Conservation (phyloP, 23 tunicate species). For the Diplosoma virens region DNA sequence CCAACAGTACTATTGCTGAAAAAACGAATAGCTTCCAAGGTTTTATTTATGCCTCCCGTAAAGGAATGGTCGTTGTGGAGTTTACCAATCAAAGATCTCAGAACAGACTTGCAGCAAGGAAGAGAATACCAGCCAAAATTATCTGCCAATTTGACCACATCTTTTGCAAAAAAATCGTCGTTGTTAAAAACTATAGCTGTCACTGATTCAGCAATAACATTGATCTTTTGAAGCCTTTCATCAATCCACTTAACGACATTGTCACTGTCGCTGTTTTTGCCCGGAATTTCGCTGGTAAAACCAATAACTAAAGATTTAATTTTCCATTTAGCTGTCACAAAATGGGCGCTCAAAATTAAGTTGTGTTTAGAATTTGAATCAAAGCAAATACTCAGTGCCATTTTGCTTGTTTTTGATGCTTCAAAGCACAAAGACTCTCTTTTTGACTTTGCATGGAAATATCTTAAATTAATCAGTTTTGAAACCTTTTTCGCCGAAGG, state of each 20-base stretch:
- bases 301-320: background rate
- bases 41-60: too few relatives aligned
- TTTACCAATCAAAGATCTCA: background rate
- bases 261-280: background rate
- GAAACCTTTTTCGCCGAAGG: too few relatives aligned
- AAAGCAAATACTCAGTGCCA: too few relatives aligned
- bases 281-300: too few relatives aligned
- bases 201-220: background rate
- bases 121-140: background rate
- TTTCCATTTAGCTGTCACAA: background rate
- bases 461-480: too few relatives aligned
- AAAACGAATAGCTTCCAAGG: too few relatives aligned
- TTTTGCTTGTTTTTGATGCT: too few relatives aligned
- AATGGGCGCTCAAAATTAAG: background rate
- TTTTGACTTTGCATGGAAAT: too few relatives aligned
- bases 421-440: too few relatives aligned
- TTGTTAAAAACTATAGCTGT: background rate
- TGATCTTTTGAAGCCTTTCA: background rate
- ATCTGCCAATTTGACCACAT: background rate
- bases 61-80: background rate
- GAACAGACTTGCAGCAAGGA: background rate
- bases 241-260: background rate
- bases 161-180: background rate
- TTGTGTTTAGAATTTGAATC: too few relatives aligned
- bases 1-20: too few relatives aligned